These are phyloP conservation scores for Pseudomyrmex sp. DNA, from an alignment of 1,140 invertebrate genomes.

Conservation along the genomic window DNA sequence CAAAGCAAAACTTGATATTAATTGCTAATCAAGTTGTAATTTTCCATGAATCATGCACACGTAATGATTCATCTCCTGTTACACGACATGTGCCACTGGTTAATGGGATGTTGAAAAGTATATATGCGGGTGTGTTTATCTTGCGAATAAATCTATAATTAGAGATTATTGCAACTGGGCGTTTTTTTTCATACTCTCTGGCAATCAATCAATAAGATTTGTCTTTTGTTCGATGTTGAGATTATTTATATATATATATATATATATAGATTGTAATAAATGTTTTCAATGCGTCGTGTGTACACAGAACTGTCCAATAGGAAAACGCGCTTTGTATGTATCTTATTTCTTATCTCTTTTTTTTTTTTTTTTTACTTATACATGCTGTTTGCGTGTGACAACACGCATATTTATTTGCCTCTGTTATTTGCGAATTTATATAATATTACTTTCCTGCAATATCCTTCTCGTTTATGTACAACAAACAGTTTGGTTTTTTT, in stretches of 20 bases:
- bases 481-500: background rate
- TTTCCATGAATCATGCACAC: conserved; percentile 18
- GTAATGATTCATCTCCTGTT: conserved; percentile 19
- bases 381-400: too few species aligned
- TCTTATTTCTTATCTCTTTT: conserved; percentile 15
- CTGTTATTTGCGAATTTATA: background rate
- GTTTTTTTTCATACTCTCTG: too few species aligned
- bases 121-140: background rate
- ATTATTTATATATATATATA: too few species aligned
- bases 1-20: background rate
- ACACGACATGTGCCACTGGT: background rate
- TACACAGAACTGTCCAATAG: background rate
- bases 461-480: too few species aligned
- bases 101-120: background rate
- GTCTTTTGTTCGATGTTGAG: too few species aligned
- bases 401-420: too few species aligned
- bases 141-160: too few species aligned
- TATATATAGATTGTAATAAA: background rate
- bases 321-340: background rate
- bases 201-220: too few species aligned
- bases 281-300: background rate
- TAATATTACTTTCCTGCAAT: background rate
- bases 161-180: too few species aligned
- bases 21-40: background rate
- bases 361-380: background rate